Evolutionary conservation across 2,888 invertebrate species (phyloP), one percentile per base, ranked within the genome.

Genomic region (Charanyca ferruginea): DNA sequence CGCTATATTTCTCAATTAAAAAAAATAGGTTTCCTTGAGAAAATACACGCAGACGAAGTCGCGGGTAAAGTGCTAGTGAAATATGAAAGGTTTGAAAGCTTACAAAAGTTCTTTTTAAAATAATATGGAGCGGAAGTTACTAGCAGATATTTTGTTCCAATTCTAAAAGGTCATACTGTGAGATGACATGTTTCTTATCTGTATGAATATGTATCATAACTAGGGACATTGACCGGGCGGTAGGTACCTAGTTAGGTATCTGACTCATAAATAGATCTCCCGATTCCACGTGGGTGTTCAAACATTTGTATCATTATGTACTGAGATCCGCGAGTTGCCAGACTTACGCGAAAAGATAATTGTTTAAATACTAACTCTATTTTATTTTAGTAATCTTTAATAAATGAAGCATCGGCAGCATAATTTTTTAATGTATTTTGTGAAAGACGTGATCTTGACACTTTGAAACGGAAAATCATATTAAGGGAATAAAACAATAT

Each of bases 231-330:
- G 73, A 45, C 73, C 73, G 54, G 2, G 28, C 44, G 9, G 52
- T 66, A 55, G 48, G 57, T 73, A 25, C 66, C 53, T 59, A 35
- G 9, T 47, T 66, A 55, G 48, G 57, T 73, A 25, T 71, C 53
- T 59, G 42, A 59, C 63, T 63, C 62, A 47, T n/a, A 44, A 73
- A 63, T 68, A 47, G 63, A 73, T 49, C 48, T 58, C 49, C 41
- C 57, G 54, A 52, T 28, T 28, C n/a, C 42, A 73, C 57, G 73
- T 68, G 55, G 66, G 59, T 58, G 53, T 58, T 28, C 35, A 22
- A 22, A 55, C 32, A 38, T 54, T 48, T 9, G 49, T 42, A 55
- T 41, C 44, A 23, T 44, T 16, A 38, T 38, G 9, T 1, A 16
- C 16, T 16, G 16, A 38, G 38, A 38, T 38, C 38, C 2, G 9